phyloP scores from a whole-genome alignment of 2,113 vertebrate genomes.

The Erythrocercus mccallii region DNA sequence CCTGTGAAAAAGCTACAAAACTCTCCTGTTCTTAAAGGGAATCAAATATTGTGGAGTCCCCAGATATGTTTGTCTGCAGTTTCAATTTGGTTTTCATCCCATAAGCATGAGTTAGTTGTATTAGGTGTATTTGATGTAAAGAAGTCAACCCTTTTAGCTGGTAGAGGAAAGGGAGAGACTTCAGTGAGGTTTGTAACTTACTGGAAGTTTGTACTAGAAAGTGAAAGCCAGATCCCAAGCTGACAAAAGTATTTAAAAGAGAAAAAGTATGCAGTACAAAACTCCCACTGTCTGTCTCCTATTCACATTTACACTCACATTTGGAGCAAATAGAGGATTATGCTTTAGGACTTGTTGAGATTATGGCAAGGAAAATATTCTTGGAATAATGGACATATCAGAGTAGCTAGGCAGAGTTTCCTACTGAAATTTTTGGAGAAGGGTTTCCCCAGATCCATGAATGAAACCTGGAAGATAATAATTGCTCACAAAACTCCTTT shows the following conservation, averaged over 20 bases:
- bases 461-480: background rate
- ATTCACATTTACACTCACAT: background rate
- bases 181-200: background rate
- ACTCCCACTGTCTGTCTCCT: background rate
- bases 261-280: background rate
- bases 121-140: conserved; percentile 5
- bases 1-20: background rate
- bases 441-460: background rate
- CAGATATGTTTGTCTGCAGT: background rate
- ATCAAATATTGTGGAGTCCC: background rate
- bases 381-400: background rate
- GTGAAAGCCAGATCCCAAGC: background rate
- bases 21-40: background rate
- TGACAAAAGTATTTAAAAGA: conserved; percentile 7
- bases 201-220: background rate
- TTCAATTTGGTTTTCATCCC: conserved; percentile 6
- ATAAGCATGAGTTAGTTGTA: background rate
- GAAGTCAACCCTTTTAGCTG: background rate
- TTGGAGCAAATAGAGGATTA: background rate
- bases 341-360: background rate
- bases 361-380: background rate
- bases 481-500: background rate
- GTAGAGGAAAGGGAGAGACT: background rate
- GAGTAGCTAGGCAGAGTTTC: background rate
- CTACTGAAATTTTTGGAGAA: background rate